Evolutionary conservation across 1,140 invertebrate species (phyloP), one percentile per base, ranked within the genome.

Genomic region (Drosophila arizonae): DNA sequence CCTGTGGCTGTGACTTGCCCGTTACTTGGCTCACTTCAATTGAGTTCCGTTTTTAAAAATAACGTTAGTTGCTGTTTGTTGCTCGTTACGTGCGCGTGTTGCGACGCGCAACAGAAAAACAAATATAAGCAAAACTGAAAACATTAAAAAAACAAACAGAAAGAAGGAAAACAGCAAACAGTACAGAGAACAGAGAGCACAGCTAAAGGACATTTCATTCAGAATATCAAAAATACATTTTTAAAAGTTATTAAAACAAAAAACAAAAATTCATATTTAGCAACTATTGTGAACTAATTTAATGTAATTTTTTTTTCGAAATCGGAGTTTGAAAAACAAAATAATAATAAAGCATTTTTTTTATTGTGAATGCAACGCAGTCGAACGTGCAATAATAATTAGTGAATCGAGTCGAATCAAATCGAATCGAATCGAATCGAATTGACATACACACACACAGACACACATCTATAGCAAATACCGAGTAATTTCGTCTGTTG

Each of bases 11-110:
- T 50, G 61, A 55, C 45, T 82, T 79, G 63, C 64, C 62, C 62
- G 65, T 67, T 63, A 70, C 84, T 87, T 87, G 79, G 84, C 75
- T 78, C 78, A 90, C 81, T 90, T 90, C 79, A 84, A 87, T 87
- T 77, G 86, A 84, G 85, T 84, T 90, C 73, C 75, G 76, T 78
- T 90, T 87, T 87, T 74, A 78, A 90, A 91, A 88, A 88, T 90
- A 91, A 90, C 90, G 82, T 91, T 91, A 91, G 90, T 91, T 91
- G 86, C 90, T 90, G 90, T 91, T 91, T 91, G 90, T 90, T 91
- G 90, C 90, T 91, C 86, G 90, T 79, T 82, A 90, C 86, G 90
- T 90, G 89, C 82, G 89, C 85, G 90, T 89, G 90, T 78, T 82
- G 77, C 86, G 77, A 90, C 85, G 80, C 88, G 87, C 70, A 72